A percentile compares a stretch with the other conserved stretches of the same genome.
Conservation (phyloP, 2,797 vertebrate species). For the Scomberomorus guttatus region DNA sequence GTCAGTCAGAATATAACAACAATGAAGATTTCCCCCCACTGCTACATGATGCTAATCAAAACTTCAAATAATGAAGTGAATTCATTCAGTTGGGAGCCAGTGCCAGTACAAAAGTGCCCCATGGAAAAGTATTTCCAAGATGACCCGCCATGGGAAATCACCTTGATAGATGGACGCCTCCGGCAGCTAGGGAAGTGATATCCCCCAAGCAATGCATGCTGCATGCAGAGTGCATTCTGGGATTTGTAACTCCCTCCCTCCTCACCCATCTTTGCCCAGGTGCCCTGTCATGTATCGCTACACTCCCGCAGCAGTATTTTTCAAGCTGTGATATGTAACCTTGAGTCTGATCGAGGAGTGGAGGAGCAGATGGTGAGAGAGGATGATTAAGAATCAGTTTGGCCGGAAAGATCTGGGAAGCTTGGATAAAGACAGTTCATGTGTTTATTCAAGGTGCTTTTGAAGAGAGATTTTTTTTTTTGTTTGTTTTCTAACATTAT, state of each 20-base stretch:
- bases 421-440: neutral
- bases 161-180: conserved; percentile 71
- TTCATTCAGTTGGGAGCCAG: conserved; percentile 53
- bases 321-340: conserved; percentile 70
- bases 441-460: conserved; percentile 31
- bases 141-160: conserved; percentile 63
- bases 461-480: neutral
- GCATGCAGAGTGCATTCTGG: conserved; percentile 59
- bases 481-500: neutral
- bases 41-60: conserved; percentile 58
- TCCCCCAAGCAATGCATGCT: conserved; percentile 56
- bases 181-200: conserved; percentile 48
- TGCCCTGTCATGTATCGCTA: conserved; percentile 67
- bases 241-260: conserved; percentile 35
- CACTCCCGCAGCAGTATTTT: conserved; percentile 58
- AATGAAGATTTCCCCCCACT: conserved; percentile 20
- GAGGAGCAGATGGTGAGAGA: conserved; percentile 69
- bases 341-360: conserved; percentile 64
- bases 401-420: conserved; percentile 18
- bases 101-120: conserved; percentile 59
- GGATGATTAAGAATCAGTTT: conserved; percentile 60
- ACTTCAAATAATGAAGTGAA: conserved; percentile 63
- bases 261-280: conserved; percentile 50
- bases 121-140: conserved; percentile 58
- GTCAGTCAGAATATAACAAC: conserved; percentile 25